Base-by-base conservation (phyloP, 2,888 invertebrate species). In the Merodon equestris region DNA sequence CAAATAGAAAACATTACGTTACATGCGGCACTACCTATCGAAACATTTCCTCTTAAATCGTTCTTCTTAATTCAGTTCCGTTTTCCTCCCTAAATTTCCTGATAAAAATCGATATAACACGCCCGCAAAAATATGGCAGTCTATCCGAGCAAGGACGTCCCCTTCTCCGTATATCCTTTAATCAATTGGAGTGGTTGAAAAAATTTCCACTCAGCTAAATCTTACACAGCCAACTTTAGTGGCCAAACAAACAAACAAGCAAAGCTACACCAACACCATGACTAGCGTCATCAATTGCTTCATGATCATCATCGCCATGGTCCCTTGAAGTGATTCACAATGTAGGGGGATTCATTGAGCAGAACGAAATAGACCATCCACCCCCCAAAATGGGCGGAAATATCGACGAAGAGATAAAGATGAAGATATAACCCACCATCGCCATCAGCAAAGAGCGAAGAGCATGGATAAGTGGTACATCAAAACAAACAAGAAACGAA, bases 171-270 rank as follows among this genome's bases (percentile, higher is more conserved):
- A 51, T 58, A 73, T 63, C 67, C 67, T 68, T 77, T 77, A 73
- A 77, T 73, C 67, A 73, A 50, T 58, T 44, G 53, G 14, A 77
- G 67, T 72, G 67, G 56, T 71, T 71, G 56, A 48, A 56, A 27
- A 54, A 48, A 56, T 47, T 48, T 56, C 61, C 71, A 71, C 71
- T 54, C 47, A 54, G 40, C 61, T 71, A 71, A 71, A 61, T 71
- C 61, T 71, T 61, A 36, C 48, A 73, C 61, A 57, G 67, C 61
- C 77, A 63, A 67, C 61, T 67, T 67, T 13, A 50, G 17, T 17
- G 45, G 38, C 27, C 34, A 45, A 61, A 57, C 53, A 72, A 61
- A 57, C 40, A n/a, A 42, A 44, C 53, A 56, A 27, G 7, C 7
- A 27, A 27, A 27, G 13, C 34, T 38, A 12, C n/a, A 27, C 3